Percentiles rank a stretch among this genome's conserved stretches.
These are phyloP conservation scores for Prunella fulvescens DNA, from an alignment of 2,113 vertebrate species.

Conservation along the genomic window DNA sequence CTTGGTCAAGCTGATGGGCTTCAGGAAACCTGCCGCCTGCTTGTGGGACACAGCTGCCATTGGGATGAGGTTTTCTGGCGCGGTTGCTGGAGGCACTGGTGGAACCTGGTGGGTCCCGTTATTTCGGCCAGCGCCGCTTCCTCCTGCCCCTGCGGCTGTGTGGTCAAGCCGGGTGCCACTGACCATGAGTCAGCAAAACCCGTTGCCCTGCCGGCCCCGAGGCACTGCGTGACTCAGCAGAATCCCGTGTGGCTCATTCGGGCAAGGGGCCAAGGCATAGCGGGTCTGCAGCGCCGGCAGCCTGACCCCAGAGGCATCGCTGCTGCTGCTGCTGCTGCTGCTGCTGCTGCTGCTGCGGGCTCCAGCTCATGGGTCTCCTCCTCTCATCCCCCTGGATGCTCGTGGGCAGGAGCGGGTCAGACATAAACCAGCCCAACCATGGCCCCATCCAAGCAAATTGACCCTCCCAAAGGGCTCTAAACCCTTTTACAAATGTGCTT, in stretches of 20 bases:
- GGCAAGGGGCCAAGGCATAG: background rate
- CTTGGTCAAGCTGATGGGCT: rapidly evolving
- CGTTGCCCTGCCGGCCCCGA: rapidly evolving
- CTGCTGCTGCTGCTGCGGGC: rapidly evolving
- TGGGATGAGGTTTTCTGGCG: background rate
- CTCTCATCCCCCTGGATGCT: background rate
- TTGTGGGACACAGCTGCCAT: rapidly evolving
- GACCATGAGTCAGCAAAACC: slow-evolving; percentile 40
- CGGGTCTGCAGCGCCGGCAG: background rate
- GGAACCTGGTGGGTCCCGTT: background rate
- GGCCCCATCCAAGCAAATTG: background rate
- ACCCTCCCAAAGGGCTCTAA: background rate
- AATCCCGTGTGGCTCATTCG: rapidly evolving
- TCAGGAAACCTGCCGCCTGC: rapidly evolving
- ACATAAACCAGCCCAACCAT: rapidly evolving
- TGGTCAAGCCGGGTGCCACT: background rate
- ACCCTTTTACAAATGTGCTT: background rate
- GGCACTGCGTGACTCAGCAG: background rate
- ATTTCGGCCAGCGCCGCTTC: background rate
- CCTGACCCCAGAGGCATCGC: background rate
- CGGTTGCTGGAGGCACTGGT: rapidly evolving
- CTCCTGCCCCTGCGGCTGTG: background rate
- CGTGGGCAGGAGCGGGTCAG: rapidly evolving
- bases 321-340: background rate
- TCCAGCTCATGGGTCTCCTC: rapidly evolving